Evolutionary conservation across 2,888 invertebrate species (phyloP).

Genomic region (Zele albiditarsus): DNA sequence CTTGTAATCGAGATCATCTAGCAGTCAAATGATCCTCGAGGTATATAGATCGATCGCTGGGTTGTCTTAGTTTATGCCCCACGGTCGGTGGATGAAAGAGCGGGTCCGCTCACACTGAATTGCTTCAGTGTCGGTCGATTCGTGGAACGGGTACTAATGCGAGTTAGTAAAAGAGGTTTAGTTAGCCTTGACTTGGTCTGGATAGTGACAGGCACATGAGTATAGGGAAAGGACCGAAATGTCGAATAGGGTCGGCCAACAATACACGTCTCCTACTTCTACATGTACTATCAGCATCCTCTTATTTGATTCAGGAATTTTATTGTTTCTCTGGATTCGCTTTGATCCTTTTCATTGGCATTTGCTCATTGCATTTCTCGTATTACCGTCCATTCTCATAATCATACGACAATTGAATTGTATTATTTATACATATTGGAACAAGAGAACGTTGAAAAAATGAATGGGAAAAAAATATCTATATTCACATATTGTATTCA

Average conservation of each 20-base stretch:
- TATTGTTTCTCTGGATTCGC: conserved; percentile 11
- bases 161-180: conserved; percentile 52
- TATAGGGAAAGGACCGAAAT: conserved; percentile 26
- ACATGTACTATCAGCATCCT: neutral
- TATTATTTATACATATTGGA: neutral
- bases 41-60: conserved; percentile 35
- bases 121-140: conserved; percentile 48
- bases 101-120: conserved; percentile 52
- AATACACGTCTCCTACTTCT: conserved; percentile 10
- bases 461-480: neutral
- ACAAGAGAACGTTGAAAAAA: conserved; percentile 14
- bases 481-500: conserved; percentile 4
- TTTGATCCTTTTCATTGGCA: conserved; percentile 21
- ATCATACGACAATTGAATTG: neutral
- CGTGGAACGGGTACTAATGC: conserved; percentile 62
- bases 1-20: conserved; percentile 49
- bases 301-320: conserved; percentile 13
- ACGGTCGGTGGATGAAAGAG: conserved; percentile 54
- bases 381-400: conserved; percentile 4
- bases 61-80: conserved; percentile 17
- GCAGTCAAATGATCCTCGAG: conserved; percentile 53
- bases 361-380: conserved; percentile 8
- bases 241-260: conserved; percentile 32
- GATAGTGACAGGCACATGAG: neutral
- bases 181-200: conserved; percentile 39